phyloP scores from a whole-genome alignment of 2,888 invertebrate species.

The Synanthedon andrenaeformis region DNA sequence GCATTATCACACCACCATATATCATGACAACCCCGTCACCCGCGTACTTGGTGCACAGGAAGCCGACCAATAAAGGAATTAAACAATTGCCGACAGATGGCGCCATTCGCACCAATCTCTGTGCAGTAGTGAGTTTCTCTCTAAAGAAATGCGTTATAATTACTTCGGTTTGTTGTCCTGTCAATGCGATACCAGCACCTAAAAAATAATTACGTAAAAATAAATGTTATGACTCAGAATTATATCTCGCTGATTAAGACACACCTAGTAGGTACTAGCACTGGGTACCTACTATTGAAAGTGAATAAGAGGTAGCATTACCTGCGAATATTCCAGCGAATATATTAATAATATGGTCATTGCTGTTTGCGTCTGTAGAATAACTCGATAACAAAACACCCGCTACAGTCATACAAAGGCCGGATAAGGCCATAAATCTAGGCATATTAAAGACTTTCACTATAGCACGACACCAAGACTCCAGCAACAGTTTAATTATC shows the following conservation, averaged over 20 bases:
- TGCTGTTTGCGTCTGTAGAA: slow-evolving; percentile 51
- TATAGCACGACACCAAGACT: slow-evolving; percentile 71
- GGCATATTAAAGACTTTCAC: slow-evolving; percentile 72
- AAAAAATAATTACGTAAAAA: slow-evolving; percentile 17
- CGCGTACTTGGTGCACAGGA: slow-evolving; percentile 50
- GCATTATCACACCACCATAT: slow-evolving; percentile 70
- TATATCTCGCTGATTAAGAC: not conserved
- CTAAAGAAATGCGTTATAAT: slow-evolving; percentile 71
- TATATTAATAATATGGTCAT: slow-evolving; percentile 57
- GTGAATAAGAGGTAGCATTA: slow-evolving; percentile 17
- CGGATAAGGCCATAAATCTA: slow-evolving; percentile 66
- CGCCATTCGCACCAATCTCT: slow-evolving; percentile 61
- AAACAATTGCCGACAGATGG: slow-evolving; percentile 67
- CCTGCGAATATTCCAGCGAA: slow-evolving; percentile 67
- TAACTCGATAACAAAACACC: slow-evolving; percentile 67
- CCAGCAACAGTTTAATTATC: slow-evolving; percentile 68
- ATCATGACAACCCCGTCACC: slow-evolving; percentile 61
- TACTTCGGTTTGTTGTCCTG: slow-evolving; percentile 70
- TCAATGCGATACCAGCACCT: slow-evolving; percentile 70
- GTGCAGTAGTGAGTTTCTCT: slow-evolving; percentile 63
- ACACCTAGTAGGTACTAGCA: too few species aligned
- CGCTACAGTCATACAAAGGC: slow-evolving; percentile 69
- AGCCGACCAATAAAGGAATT: slow-evolving; percentile 61
- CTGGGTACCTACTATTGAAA: too few species aligned
- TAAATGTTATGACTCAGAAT: not conserved